These are phyloP conservation scores for Formicarius rufipectus DNA, from an alignment of 2,113 vertebrate species.

Conservation along the genomic window DNA sequence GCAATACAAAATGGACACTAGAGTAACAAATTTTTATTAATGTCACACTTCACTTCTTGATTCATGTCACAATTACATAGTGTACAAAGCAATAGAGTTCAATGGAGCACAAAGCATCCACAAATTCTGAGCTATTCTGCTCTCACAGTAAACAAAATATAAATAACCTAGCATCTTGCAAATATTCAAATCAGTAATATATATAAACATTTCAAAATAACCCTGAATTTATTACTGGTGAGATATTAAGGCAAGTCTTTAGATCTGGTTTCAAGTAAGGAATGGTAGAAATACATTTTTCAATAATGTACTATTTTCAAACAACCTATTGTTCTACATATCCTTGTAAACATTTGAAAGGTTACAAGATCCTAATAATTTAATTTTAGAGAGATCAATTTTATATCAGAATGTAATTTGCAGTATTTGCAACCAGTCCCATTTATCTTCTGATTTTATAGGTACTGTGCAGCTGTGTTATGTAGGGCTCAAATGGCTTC, in stretches of 20 bases:
- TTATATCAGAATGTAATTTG: slow-evolving; percentile 18
- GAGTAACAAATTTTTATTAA: not conserved
- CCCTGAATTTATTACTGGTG: not conserved
- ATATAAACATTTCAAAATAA: not conserved
- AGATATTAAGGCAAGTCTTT: not conserved
- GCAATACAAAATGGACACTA: not conserved
- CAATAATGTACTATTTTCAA: not conserved
- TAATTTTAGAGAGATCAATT: slow-evolving; percentile 15
- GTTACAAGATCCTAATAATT: not conserved
- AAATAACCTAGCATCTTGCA: not conserved
- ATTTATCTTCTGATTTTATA: slow-evolving; percentile 35
- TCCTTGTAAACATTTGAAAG: not conserved
- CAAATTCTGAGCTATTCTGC: not conserved
- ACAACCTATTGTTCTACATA: not conserved
- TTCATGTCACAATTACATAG: not conserved
- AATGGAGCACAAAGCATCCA: not conserved
- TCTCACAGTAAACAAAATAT: not conserved
- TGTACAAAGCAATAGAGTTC: not conserved
- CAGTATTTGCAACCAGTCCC: slow-evolving; percentile 5
- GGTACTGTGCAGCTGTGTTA: not conserved
- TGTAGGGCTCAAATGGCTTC: not conserved
- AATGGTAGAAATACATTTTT: not conserved
- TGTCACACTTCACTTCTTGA: not conserved
- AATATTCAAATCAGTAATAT: not conserved
- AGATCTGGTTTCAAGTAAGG: not conserved